phyloP scores from a whole-genome alignment of 1,140 invertebrate genomes.

The Diplogasteroides magnus region DNA sequence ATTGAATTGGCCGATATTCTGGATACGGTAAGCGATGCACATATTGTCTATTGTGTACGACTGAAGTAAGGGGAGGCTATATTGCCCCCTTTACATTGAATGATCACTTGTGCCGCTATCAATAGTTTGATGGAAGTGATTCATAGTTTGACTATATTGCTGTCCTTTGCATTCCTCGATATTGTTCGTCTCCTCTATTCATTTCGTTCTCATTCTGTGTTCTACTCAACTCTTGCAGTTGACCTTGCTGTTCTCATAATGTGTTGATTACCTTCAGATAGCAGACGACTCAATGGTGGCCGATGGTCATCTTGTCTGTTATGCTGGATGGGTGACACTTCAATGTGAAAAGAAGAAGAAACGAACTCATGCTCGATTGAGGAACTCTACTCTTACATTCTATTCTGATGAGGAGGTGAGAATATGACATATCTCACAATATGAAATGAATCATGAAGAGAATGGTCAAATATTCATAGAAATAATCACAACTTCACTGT shows the following conservation, averaged over 20 bases:
- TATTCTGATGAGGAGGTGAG: conserved; percentile 20
- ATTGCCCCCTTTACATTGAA: no score
- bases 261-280: background rate
- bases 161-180: no score
- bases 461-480: background rate
- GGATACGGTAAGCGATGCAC: background rate
- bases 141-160: no score
- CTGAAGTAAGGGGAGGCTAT: no score
- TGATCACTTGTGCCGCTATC: no score
- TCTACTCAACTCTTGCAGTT: no score
- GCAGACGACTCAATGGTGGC: background rate
- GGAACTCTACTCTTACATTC: conserved; percentile 16
- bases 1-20: background rate
- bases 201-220: no score
- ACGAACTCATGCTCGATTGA: conserved; percentile 6
- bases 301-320: background rate
- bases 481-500: conserved; percentile 2
- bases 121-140: no score
- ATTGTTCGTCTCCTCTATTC: no score
- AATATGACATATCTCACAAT: background rate
- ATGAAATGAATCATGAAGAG: background rate
- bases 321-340: background rate
- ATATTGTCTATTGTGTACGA: background rate
- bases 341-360: conserved; percentile 12
- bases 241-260: background rate